phyloP scores from a whole-genome alignment of 2,113 vertebrate species.

The human region GRCh38 chr1:5586501-5587000 shows the following conservation, averaged over 20 bases:
- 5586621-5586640: background rate
- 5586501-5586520: background rate
- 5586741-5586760: background rate
- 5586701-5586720: background rate
- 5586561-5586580: no score
- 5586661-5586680: no score
- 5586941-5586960: background rate
- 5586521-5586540: background rate
- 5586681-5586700: fast-evolving
- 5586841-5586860: background rate
- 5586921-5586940: no score
- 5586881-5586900: background rate
- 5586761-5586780: fast-evolving
- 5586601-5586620: background rate
- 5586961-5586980: background rate
- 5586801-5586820: background rate
- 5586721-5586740: background rate
- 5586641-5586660: no score
- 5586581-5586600: background rate
- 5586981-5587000: background rate
- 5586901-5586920: background rate
- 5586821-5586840: background rate
- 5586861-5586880: background rate
- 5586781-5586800: background rate
- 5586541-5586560: fast-evolving